Base-by-base conservation (phyloP, 2,113 vertebrate species). In the Catagonus wagneri region DNA sequence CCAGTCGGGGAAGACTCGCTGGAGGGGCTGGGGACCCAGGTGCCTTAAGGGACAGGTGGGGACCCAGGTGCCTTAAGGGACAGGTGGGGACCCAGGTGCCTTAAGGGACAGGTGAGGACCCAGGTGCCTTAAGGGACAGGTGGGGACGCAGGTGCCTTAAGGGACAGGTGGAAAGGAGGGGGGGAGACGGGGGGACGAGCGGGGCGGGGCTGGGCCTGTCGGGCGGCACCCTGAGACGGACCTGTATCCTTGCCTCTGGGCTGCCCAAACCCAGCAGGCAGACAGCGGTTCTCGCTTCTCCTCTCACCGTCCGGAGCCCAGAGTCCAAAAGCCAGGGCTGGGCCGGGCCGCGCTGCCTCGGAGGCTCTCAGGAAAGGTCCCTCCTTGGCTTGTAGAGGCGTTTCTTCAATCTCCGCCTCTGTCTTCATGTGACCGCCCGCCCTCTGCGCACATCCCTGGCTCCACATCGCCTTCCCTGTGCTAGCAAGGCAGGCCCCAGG, bases 401-500 rank as follows among this genome's bases (percentile, higher is more conserved):
- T 50, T 4, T 0, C 83, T 20, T 44, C 83, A 4, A 14, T 17
- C 83, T 39, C 58, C 27, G 58, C 68, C 60, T 36, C 63, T 8
- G 1, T 17, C 60, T 34, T 11, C 78, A 14, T 6, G 0, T 3
- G 54, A 56, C 71, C 36, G 0, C 20, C 75, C 34, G 27, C 58
- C 52, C 12, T 83, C 39, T 34, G 4, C 34, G 60, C 6, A 10
- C n/a, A 2, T 75, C 44, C 65, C 56, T 65, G 79, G 22, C 90
- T 54, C 65, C 68, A 60, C 16, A 44, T 78, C 52, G 34, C 50
- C 66, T n/a, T n/a, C n/a, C n/a, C n/a, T n/a, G n/a, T n/a, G 60
- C 29, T 3, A 44, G 61, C 72, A 20, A 23, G 1, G 1, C 15
- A 5, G 14, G 27, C 5, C 27, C 27, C 54, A 60, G 52, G 78